Evolutionary conservation across 2,113 vertebrate genomes (phyloP), one percentile per base, ranked within the genome.

Genomic region (Entomyzon cyanotis): DNA sequence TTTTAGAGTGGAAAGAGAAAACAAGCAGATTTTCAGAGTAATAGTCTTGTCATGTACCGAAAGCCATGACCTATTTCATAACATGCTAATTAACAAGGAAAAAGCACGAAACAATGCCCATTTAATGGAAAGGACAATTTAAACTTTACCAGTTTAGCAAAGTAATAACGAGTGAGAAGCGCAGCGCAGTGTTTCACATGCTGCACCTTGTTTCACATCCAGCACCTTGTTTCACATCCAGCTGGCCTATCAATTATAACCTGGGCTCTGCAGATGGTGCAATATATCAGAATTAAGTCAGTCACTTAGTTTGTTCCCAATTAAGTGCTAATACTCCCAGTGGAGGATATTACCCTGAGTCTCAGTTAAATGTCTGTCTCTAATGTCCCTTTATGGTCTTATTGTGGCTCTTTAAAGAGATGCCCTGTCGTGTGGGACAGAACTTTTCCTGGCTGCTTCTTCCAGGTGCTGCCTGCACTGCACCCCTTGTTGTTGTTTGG

Each of bases 271-370:
- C 96, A 97, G 97, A 96, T 97, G 92, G 92, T 95, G 90, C 74
- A 89, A 93, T 97, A 89, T 67, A 96, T 97, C 94, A 96, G 91
- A 93, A 95, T 96, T 95, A 94, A 95, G 81, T 82, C 95, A 94
- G 84, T 92, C 89, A 89, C 88, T 95, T 55, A 92, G 85, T 96
- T 96, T 95, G 93, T 84, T 94, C 74, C 77, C 84, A 91, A 92
- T 95, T 96, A 95, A 84, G 71, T 87, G 69, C 84, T 95, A 93
- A 95, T 95, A 84, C 59, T 96, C 94, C 83, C 86, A 23, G 39
- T 82, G 64, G 88, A 95, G 85, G 71, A 84, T 88, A 92, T 80
- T 96, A 78, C 60, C 62, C 74, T 49, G 74, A 91, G 76, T 78
- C 52, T 85, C 31, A 90, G 71, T 88, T 95, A 87, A 94, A 68